Evolutionary conservation across 2,888 invertebrate genomes (phyloP).

Genomic region (Plagodis pulveraria): DNA sequence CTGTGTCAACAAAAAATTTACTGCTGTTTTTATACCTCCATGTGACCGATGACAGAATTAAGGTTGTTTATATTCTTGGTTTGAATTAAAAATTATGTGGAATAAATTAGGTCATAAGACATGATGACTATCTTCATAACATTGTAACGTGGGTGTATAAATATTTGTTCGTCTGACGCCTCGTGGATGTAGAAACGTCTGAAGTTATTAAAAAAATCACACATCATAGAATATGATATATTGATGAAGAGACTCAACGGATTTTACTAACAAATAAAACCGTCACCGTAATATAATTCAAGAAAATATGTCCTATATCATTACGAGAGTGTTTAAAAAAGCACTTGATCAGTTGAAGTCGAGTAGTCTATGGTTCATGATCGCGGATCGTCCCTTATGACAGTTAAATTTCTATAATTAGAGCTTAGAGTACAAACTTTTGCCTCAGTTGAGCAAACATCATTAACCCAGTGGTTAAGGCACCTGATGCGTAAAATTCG

Average conservation of each 20-base stretch:
- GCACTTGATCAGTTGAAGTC: not conserved
- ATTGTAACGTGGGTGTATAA: conserved; percentile 55
- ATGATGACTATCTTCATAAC: conserved; percentile 62
- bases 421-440: too few relatives aligned
- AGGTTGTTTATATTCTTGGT: conserved; percentile 68
- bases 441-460: too few relatives aligned
- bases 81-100: conserved; percentile 69
- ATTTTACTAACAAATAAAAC: conserved; percentile 28
- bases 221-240: conserved; percentile 35
- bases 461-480: too few relatives aligned
- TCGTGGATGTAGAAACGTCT: conserved; percentile 46
- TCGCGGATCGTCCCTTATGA: too few relatives aligned
- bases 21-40: conserved; percentile 74
- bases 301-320: conserved; percentile 8
- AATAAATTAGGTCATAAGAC: conserved; percentile 69
- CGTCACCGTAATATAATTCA: conserved; percentile 18
- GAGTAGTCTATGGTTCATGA: too few relatives aligned
- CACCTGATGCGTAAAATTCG: too few relatives aligned
- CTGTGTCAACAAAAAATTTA: conserved; percentile 72
- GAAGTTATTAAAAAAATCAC: conserved; percentile 42
- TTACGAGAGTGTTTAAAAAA: not conserved
- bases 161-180: conserved; percentile 50
- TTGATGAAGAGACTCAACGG: conserved; percentile 26
- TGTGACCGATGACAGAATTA: conserved; percentile 80
- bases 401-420: too few relatives aligned